Base-by-base conservation (phyloP, 2,888 invertebrate species). In the Ectobius pallidus region DNA sequence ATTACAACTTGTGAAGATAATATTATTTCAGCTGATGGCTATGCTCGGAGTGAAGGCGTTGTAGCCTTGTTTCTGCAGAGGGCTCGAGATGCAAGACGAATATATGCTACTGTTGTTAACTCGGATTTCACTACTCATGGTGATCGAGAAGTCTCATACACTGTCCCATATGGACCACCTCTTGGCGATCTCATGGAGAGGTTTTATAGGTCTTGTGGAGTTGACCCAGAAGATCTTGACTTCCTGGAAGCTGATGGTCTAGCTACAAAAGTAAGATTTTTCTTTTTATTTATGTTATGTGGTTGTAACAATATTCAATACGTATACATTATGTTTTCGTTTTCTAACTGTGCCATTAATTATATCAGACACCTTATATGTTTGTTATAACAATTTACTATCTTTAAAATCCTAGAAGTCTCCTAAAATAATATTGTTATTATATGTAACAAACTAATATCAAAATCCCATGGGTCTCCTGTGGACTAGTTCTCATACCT, bases 181-280 rank as follows among this genome's bases (percentile, higher is more conserved):
- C 75, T 76, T 42, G 49, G 49, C 67, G 69, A 76, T 61, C 76
- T 81, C 9, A 74, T 89, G 25, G 80, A 83, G 72, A 85, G 86
- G 70, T 84, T 87, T 20, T 88, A 88, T 79, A 76, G 77, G 16
- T 84, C 85, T 80, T 90, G 92, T 76, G 86, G 88, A 61, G 83
- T 96, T 20, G 87, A 90, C 71, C 94, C 95, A 0, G 82, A 83
- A 3, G 83, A 84, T 0, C 85, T 97, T 70, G 89, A 90, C 77
- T 97, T 90, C 80, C 87, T 97, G 1, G 97, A 97, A 81, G 94
- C 96, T 70, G 96, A 96, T 80, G 89, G 89, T 25, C 88, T 87
- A n/a, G 89, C 88, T 62, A 87, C 88, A 22, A 86, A 87, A 78
- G 80, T 80, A n/a, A 46, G 46, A 14, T n/a, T n/a, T n/a, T n/a